A percentile compares a stretch with the other conserved stretches of the same genome.
These are phyloP conservation scores for Casuarius casuarius DNA, from an alignment of 2,113 vertebrate genomes.

Conservation along the genomic window DNA sequence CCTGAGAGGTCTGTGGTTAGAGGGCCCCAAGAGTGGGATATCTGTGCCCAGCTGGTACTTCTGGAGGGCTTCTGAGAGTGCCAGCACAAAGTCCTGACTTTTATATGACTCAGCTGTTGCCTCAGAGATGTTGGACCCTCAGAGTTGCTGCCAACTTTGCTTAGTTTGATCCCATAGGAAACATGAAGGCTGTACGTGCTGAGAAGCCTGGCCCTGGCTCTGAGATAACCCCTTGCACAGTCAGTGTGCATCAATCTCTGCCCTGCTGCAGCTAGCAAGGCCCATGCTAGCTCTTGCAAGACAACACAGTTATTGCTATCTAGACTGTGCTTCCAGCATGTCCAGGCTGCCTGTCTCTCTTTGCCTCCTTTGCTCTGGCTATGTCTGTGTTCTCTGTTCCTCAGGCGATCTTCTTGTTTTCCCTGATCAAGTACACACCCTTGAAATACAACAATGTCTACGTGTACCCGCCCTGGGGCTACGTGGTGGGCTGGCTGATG, in stretches of 20 bases:
- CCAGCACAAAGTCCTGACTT: background rate
- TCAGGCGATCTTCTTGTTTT: slow-evolving; percentile 91
- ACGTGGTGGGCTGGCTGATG: slow-evolving; percentile 87
- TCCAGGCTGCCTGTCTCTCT: background rate
- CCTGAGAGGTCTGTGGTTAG: background rate
- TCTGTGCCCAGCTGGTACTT: background rate
- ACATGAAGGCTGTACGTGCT: background rate
- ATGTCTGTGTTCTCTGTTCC: background rate
- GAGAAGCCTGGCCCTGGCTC: background rate
- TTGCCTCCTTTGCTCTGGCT: background rate
- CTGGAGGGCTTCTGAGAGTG: background rate
- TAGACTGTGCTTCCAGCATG: background rate
- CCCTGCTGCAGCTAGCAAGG: background rate
- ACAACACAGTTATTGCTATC: background rate
- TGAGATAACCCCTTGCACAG: background rate
- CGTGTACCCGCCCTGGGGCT: slow-evolving; percentile 89
- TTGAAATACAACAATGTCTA: slow-evolving; percentile 92
- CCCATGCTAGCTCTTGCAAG: background rate
- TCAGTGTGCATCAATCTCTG: background rate
- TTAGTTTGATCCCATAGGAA: background rate
- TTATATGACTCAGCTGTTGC: background rate
- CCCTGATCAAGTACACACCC: slow-evolving; percentile 89
- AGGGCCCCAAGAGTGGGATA: background rate
- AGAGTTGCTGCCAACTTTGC: background rate
- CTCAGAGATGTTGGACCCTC: background rate